phyloP scores from a whole-genome alignment of 2,797 vertebrate genomes.

The Scomberomorus guttatus region DNA sequence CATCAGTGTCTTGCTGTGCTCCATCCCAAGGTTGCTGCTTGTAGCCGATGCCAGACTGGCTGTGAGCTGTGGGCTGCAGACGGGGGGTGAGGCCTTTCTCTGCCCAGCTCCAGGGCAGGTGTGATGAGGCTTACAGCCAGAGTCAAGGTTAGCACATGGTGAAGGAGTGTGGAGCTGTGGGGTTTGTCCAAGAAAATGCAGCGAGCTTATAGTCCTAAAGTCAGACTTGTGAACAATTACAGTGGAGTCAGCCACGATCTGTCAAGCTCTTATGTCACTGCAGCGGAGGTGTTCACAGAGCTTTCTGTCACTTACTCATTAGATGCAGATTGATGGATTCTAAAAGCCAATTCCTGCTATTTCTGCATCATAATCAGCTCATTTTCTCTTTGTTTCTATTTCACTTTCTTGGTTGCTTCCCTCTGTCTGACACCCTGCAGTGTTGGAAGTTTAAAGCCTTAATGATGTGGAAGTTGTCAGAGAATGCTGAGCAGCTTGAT shows the following conservation, averaged over 20 bases:
- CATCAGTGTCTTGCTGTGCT: slow-evolving; percentile 75
- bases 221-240: slow-evolving; percentile 27
- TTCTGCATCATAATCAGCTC: slow-evolving; percentile 62
- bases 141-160: slow-evolving; percentile 71
- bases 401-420: slow-evolving; percentile 45
- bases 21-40: slow-evolving; percentile 76
- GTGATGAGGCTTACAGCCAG: slow-evolving; percentile 68
- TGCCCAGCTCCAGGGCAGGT: slow-evolving; percentile 73
- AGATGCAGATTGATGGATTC: slow-evolving; percentile 60
- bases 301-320: slow-evolving; percentile 66
- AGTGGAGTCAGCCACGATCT: background rate
- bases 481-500: slow-evolving; percentile 69
- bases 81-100: slow-evolving; percentile 53
- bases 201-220: slow-evolving; percentile 53
- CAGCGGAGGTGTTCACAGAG: slow-evolving; percentile 20
- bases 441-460: slow-evolving; percentile 59
- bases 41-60: slow-evolving; percentile 73
- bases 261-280: slow-evolving; percentile 11
- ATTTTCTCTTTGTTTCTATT: slow-evolving; percentile 62
- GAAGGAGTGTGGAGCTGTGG: slow-evolving; percentile 37
- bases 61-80: slow-evolving; percentile 64
- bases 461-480: slow-evolving; percentile 73
- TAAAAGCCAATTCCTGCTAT: slow-evolving; percentile 61
- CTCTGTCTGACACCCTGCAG: slow-evolving; percentile 49
- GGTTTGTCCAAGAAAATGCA: slow-evolving; percentile 54